Base-by-base conservation (phyloP, 1,140 invertebrate genomes). In the Orussus abietinus region DNA sequence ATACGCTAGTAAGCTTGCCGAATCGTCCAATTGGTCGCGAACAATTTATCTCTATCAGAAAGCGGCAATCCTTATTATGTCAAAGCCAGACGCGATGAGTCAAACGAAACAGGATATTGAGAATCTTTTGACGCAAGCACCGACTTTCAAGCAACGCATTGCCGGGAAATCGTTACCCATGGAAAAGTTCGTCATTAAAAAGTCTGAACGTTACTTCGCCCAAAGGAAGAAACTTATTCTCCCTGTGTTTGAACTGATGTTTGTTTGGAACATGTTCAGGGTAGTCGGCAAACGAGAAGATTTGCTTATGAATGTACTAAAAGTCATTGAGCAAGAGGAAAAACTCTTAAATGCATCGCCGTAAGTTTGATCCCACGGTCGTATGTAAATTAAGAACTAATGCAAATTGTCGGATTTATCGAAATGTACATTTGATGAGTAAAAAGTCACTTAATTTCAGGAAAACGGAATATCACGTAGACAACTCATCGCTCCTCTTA, bases 91-190 rank as follows among this genome's bases (percentile, higher is more conserved):
- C 12, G 56, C 80, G 4, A 77, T 76, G 7, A 65, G 72, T 11
- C 60, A 69, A 4, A 77, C 82, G 37, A 56, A 65, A 28, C 51
- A 69, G 5, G 69, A 69, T 17, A 73, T 84, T 15, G 69, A 77
- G 13, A 67, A 66, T 17, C 59, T 89, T 7, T 81, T 89, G 77
- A 76, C 68, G 78, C 84, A 73, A 59, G 85, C 88, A 12, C 89
- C 92, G 5, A 75, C 75, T 30, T 83, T 84, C 64, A 93, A 92
- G 57, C 88, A 95, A 62, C 77, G 88, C 40, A 93, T 98, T 40
- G 92, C 93, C 20, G 95, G 95, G 0, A 96, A 97, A 75, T 96
- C 93, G 5, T 72, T 98, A 48, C 94, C 95, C 10, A 88, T 96
- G 79, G 95, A 98, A 68, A 98, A 98, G 60, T 98, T 96, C 75